These are phyloP conservation scores for Diglossa brunneiventris DNA, from an alignment of 2,113 vertebrate species.

Conservation along the genomic window DNA sequence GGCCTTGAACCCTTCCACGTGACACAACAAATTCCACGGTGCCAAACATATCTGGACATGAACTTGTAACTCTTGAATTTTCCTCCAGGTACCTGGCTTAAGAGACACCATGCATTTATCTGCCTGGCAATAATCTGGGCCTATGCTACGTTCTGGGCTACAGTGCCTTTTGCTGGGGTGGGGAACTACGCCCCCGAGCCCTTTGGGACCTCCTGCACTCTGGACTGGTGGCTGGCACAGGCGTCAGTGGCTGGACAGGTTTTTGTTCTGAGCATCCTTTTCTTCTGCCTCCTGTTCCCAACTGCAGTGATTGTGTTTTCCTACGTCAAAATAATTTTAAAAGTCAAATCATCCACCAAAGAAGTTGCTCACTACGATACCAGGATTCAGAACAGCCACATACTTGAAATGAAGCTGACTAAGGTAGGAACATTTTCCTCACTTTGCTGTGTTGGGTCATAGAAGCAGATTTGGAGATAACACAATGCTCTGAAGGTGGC, in stretches of 20 bases:
- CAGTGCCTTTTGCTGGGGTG: conserved; percentile 89
- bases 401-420: conserved; percentile 91
- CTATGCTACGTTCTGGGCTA: conserved; percentile 91
- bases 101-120: conserved; percentile 87
- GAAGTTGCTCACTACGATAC: conserved; percentile 87
- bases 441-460: not conserved
- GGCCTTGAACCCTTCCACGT: fast-evolving
- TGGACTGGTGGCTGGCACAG: conserved; percentile 96
- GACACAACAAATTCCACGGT: fast-evolving
- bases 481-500: not conserved
- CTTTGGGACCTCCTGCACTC: conserved; percentile 92
- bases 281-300: conserved; percentile 94
- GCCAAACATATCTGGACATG: not conserved
- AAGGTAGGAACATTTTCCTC: conserved; percentile 71
- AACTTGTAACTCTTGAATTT: not conserved
- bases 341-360: conserved; percentile 91
- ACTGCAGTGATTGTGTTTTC: conserved; percentile 88
- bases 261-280: conserved; percentile 89
- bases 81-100: conserved; percentile 88
- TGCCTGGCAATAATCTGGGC: conserved; percentile 84
- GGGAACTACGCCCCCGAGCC: conserved; percentile 91
- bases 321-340: conserved; percentile 89
- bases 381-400: conserved; percentile 83
- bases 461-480: not conserved
- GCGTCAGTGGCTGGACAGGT: conserved; percentile 84